These are phyloP conservation scores for Lepidochrysops patricia DNA, from an alignment of 2,888 invertebrate genomes.

Conservation along the genomic window DNA sequence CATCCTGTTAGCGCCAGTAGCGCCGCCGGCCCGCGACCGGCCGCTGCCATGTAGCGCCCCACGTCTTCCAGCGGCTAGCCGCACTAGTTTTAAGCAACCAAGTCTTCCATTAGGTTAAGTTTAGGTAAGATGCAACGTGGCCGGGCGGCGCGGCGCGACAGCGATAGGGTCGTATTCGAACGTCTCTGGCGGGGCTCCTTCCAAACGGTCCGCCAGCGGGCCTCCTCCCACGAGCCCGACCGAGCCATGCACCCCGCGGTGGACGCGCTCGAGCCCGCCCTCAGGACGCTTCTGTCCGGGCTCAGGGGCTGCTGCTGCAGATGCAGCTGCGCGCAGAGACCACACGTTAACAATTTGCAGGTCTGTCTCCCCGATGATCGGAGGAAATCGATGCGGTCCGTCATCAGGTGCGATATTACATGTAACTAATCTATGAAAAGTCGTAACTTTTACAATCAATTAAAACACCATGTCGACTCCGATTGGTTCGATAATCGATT, in stretches of 20 bases:
- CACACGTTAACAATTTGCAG: constrained; percentile 64
- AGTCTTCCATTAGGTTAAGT: constrained; percentile 66
- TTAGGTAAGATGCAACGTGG: constrained; percentile 61
- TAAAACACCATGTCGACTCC: constrained; percentile 4
- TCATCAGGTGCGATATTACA: constrained; percentile 74
- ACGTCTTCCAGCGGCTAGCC: constrained; percentile 59
- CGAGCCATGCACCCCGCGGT: constrained; percentile 36
- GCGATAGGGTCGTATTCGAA: constrained; percentile 80
- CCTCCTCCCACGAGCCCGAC: constrained; percentile 52
- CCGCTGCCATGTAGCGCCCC: constrained; percentile 57
- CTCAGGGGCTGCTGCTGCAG: constrained; percentile 61
- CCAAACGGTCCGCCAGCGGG: constrained; percentile 64
- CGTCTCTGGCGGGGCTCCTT: constrained; percentile 82
- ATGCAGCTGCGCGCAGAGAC: constrained; percentile 55
- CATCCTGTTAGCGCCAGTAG: constrained; percentile 50
- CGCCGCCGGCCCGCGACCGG: constrained; percentile 66
- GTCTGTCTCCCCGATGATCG: constrained; percentile 70
- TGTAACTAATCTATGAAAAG: not conserved
- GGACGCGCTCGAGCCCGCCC: constrained; percentile 61
- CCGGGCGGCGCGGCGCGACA: constrained; percentile 65
- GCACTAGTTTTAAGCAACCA: constrained; percentile 61
- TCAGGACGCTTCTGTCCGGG: constrained; percentile 54
- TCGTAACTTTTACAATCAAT: constrained; percentile 15
- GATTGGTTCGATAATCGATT: constrained; percentile 28
- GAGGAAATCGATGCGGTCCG: constrained; percentile 77